phyloP scores from a whole-genome alignment of 2,888 invertebrate genomes.

The Ectemnius lituratus region DNA sequence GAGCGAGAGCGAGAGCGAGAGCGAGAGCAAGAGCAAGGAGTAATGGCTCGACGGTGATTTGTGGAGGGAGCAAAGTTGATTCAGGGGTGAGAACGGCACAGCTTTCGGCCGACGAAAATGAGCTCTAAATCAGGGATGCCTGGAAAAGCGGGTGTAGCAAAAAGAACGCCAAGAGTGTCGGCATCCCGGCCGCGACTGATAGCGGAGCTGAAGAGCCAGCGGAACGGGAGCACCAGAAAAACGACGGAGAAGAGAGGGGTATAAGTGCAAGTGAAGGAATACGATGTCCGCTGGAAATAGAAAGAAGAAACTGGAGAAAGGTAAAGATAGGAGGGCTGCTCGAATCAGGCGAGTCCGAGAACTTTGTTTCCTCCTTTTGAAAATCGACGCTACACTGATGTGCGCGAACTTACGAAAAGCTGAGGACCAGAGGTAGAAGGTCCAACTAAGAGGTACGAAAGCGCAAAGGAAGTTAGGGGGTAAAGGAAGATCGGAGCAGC shows the following conservation, averaged over 20 bases:
- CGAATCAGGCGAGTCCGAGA: constrained; percentile 19
- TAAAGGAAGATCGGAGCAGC: constrained; percentile 33
- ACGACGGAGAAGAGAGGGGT: constrained; percentile 2
- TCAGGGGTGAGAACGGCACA: constrained; percentile 65
- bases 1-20: no score
- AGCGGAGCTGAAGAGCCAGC: constrained; percentile 23
- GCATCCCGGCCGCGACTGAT: constrained; percentile 31
- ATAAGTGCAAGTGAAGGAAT: background rate
- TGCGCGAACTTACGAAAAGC: background rate
- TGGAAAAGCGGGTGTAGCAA: constrained; percentile 57
- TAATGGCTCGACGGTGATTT: constrained; percentile 62
- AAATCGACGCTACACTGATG: background rate
- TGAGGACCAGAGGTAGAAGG: constrained; percentile 4
- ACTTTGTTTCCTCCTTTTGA: background rate
- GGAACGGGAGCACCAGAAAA: constrained; percentile 22
- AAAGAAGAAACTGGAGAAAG: background rate
- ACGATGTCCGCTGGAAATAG: background rate
- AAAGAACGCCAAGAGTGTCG: constrained; percentile 48
- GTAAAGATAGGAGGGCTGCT: background rate
- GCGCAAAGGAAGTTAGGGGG: constrained; percentile 2
- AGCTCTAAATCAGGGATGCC: constrained; percentile 65
- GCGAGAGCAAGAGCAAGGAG: constrained; percentile 15
- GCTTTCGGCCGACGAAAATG: constrained; percentile 67
- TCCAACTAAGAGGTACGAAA: background rate
- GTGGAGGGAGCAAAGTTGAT: constrained; percentile 65